These are phyloP conservation scores for Dioctria rufipes DNA, from an alignment of 2,888 invertebrate species.

Conservation along the genomic window DNA sequence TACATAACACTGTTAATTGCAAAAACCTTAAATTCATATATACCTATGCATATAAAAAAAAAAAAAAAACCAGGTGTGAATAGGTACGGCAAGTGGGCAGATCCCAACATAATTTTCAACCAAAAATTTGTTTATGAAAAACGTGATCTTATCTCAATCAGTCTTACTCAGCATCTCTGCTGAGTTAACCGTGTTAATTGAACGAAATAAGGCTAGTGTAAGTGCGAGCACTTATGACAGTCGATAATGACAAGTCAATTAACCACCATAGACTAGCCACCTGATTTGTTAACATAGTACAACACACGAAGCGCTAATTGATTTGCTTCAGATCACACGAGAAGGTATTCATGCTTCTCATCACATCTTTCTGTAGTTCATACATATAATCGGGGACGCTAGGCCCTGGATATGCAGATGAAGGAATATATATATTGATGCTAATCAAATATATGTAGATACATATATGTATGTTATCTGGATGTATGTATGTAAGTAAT, in stretches of 20 bases:
- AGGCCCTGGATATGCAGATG: constrained; percentile 26
- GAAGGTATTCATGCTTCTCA: constrained; percentile 21
- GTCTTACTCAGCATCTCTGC: not conserved
- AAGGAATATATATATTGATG: constrained; percentile 16
- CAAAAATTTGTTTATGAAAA: not conserved
- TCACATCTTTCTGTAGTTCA: not conserved
- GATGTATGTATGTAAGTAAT: too few species aligned
- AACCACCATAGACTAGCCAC: constrained; percentile 13
- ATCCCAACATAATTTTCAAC: too few species aligned
- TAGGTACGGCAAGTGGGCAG: too few species aligned
- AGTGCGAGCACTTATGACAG: constrained; percentile 55
- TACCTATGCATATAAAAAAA: too few species aligned
- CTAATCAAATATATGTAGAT: constrained; percentile 2
- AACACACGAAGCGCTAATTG: constrained; percentile 41
- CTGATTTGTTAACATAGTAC: constrained; percentile 18
- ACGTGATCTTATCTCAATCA: constrained; percentile 31
- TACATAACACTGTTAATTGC: too few species aligned
- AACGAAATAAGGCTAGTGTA: constrained; percentile 38
- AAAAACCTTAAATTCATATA: too few species aligned
- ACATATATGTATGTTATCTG: too few species aligned
- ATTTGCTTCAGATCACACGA: constrained; percentile 28
- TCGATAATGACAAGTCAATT: constrained; percentile 57
- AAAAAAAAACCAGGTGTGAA: too few species aligned
- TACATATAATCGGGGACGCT: constrained; percentile 1
- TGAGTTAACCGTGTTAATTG: constrained; percentile 26